phyloP scores from a whole-genome alignment of 1,140 invertebrate species.

The Bombus waltoni region DNA sequence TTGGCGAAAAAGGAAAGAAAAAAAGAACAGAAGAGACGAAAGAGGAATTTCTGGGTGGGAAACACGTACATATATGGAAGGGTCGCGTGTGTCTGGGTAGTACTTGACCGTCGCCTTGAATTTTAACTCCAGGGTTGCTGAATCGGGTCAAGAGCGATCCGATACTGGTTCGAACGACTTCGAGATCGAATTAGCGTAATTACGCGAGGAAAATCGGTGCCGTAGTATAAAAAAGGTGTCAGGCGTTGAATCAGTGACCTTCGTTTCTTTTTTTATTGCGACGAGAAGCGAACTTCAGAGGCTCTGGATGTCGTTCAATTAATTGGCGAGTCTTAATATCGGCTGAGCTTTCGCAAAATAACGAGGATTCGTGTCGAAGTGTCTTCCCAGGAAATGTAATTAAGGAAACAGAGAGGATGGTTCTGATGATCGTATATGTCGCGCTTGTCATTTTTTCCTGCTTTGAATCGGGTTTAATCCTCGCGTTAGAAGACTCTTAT shows the following conservation, averaged over 20 bases:
- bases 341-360: background rate
- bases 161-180: constrained; percentile 1
- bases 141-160: constrained; percentile 39
- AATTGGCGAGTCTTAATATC: constrained; percentile 1
- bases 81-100: background rate
- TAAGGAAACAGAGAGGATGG: background rate
- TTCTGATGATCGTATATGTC: background rate
- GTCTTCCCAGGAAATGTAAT: background rate
- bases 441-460: background rate
- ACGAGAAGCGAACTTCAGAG: background rate
- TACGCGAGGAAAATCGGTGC: background rate
- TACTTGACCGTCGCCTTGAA: constrained; percentile 20
- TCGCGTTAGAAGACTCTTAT: background rate
- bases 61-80: background rate
- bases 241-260: background rate
- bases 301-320: background rate
- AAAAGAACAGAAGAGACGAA: background rate
- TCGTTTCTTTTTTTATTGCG: background rate
- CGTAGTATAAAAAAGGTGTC: background rate
- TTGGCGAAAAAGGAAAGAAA: background rate
- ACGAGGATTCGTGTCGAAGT: background rate
- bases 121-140: background rate
- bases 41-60: background rate
- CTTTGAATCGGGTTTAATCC: background rate
- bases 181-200: constrained; percentile 22